Base-by-base conservation (phyloP, 2,797 vertebrate genomes). In the Malacoraja senta region DNA sequence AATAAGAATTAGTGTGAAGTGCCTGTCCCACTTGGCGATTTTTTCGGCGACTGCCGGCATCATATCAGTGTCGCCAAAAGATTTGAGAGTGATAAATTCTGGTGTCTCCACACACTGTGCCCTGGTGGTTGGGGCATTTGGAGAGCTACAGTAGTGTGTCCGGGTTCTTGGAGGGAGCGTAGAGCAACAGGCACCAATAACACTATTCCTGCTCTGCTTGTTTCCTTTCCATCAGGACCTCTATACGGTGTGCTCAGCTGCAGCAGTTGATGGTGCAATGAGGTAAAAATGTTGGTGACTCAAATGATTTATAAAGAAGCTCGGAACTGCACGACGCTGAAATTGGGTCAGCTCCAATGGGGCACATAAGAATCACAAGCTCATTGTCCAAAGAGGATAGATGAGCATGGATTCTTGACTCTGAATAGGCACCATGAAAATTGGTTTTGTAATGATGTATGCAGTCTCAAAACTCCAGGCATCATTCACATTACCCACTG, bases 251-350 rank as follows among this genome's bases (percentile, higher is more conserved):
- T 68, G 63, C n/a, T 19, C 84, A 68, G 84, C 61, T 32, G 58
- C 63, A 88, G 21, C 68, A 35, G 65, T 88, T 35, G n/a, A 88
- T 32, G 17, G 17, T 9, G 29, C 29, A n/a, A 65, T 21, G 58
- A 61, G 17, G 6, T 88, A 35, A 88, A 21, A 35, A 35, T 19
- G 84, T 15, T 68, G 63, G 84, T 68, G 84, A 35, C 17, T 88
- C 84, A 68, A 63, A 65, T 88, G 61, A 88, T 88, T 65, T 88
- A 68, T 68, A 68, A 88, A 88, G 84, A 68, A 68, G 35, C n/a
- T 68, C 7, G 21, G 77, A 8, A 8, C n/a, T 19, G 65, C 21
- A 32, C 63, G 68, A n/a, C 9, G 35, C 32, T 12, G n/a, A 65
- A 88, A 35, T 35, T 32, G 21, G 84, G 84, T 68, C 84, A 88